Base-by-base conservation (phyloP, 2,797 vertebrate genomes). In the Setipinna tenuifilis region DNA sequence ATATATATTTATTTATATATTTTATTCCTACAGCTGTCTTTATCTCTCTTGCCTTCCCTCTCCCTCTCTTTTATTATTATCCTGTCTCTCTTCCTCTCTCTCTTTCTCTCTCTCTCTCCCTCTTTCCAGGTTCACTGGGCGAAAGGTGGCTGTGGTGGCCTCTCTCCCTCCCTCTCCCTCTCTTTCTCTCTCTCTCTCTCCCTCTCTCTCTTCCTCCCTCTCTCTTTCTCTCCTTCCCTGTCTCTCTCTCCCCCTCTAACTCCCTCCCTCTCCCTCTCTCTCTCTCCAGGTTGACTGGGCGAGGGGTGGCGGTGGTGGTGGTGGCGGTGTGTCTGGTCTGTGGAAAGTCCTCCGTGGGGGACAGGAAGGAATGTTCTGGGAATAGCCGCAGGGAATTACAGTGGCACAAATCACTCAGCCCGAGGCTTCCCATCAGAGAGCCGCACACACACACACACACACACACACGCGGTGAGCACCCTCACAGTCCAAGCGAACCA, bases 321-420 rank as follows among this genome's bases (percentile, higher is more conserved):
- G 65, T 31, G 65, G 2, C 12, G 9, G 65, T 6, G 21, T 48
- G 46, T 48, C 46, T 31, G 23, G 25, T 71, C 65, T 71, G 25
- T 71, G 28, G 65, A 71, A 71, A 71, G 65, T 16, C 12, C 65
- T 71, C 65, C 28, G 23, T 6, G 59, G 12, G 65, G 65, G 65
- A 71, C 3, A 31, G 65, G 65, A 71, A 71, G 83, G 83, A 84
- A 87, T 35, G 35, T 75, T n/a, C 86, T 68, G 61, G 48, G 31
- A 82, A 78, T 82, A 83, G 35, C 62, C 58, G 11, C 50, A 28
- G 80, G 59, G 81, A 71, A 82, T 82, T 35, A 68, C 59, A 50
- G 57, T 46, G 21, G 25, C 59, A 68, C 80, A 83, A 71, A 71
- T 71, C 65, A 71, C 65, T 71, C 65, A 71, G 23, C 65, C 25